Evolutionary conservation across 1,140 invertebrate genomes (phyloP), one percentile per base, ranked within the genome.

Genomic region (Mizuhopecten yessoensis): DNA sequence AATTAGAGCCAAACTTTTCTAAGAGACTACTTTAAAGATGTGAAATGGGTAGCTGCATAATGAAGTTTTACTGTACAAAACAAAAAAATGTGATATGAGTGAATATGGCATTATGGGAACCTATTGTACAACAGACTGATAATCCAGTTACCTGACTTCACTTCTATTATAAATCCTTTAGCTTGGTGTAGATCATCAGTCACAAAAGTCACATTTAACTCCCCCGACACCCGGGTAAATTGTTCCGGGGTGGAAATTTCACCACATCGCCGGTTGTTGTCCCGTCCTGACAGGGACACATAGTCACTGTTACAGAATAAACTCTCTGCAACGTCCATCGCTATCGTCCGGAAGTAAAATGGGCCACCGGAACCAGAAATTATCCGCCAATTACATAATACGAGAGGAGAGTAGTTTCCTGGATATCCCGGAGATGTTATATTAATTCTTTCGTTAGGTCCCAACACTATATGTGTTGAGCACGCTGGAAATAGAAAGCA

Each of bases 81-180:
- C n/a, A n/a, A n/a, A n/a, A n/a, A n/a, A n/a, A n/a, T n/a, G n/a
- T n/a, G n/a, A n/a, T n/a, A n/a, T n/a, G n/a, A n/a, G n/a, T n/a
- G n/a, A n/a, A n/a, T n/a, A n/a, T n/a, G n/a, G n/a, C n/a, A n/a
- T n/a, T n/a, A n/a, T n/a, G n/a, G n/a, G n/a, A n/a, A n/a, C n/a
- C n/a, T n/a, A n/a, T n/a, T n/a, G n/a, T n/a, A n/a, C n/a, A n/a
- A n/a, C n/a, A n/a, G n/a, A n/a, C n/a, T n/a, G n/a, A n/a, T n/a
- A n/a, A n/a, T n/a, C n/a, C n/a, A n/a, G n/a, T 45, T 45, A 75
- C 57, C 57, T 75, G 57, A 75, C n/a, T 75, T 75, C 3, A 75
- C 17, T 29, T 75, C 57, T 75, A 29, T 29, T 7, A 75, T 29
- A 75, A 75, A 75, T 29, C 57, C 57, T 29, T 23, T 3, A 75